Conservation (phyloP, 2,113 vertebrate genomes). For the Geococcyx californianus region DNA sequence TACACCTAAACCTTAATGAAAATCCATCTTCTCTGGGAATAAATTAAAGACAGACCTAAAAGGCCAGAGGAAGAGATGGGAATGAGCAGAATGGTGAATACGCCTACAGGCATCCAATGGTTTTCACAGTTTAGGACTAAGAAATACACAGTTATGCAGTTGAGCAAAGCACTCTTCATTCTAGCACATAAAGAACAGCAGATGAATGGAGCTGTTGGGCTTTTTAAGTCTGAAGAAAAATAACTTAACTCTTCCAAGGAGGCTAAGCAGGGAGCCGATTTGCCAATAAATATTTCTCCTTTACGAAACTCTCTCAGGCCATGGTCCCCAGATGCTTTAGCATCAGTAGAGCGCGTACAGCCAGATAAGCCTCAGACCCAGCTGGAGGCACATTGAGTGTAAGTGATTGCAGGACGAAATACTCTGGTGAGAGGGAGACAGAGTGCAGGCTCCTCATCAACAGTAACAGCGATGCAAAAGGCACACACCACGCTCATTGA, state of each 20-base stretch:
- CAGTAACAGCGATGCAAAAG: fast-evolving
- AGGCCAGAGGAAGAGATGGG: background rate
- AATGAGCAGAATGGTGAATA: background rate
- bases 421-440: background rate
- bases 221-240: background rate
- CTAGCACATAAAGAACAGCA: background rate
- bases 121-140: background rate
- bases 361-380: background rate
- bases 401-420: fast-evolving
- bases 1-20: constrained; percentile 17
- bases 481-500: fast-evolving
- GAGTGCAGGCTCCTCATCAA: fast-evolving
- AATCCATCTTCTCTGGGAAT: constrained; percentile 19
- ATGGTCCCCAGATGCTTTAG: background rate
- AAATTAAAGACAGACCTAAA: background rate
- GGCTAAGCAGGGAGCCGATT: background rate
- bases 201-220: background rate
- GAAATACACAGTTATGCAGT: fast-evolving
- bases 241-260: background rate
- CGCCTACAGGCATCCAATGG: background rate
- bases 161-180: background rate
- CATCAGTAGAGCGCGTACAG: fast-evolving
- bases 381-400: fast-evolving
- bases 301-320: background rate
- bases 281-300: background rate